A percentile compares a stretch with the other conserved stretches of the same genome.
Evolutionary conservation across 1,140 invertebrate species (phyloP).

Genomic region (Pogonus chalceus): DNA sequence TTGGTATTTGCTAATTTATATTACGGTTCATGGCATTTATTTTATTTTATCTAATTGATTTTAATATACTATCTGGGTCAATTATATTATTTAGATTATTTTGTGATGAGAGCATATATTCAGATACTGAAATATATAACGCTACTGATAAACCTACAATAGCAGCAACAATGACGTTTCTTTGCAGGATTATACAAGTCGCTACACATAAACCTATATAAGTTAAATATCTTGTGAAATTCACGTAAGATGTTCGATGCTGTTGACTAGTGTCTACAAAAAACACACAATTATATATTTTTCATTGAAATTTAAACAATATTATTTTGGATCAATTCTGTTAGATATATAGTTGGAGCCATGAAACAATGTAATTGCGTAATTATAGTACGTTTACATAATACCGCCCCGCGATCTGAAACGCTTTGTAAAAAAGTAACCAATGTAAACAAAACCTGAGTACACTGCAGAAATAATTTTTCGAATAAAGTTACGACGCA

Average conservation of each 20-base stretch:
- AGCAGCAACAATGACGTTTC: constrained; percentile 58
- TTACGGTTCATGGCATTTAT: too few relatives aligned
- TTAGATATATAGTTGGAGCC: too few relatives aligned
- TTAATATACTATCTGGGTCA: neutral
- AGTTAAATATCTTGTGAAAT: constrained; percentile 60
- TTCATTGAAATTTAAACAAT: too few relatives aligned
- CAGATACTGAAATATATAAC: constrained; percentile 66
- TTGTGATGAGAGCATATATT: constrained; percentile 45
- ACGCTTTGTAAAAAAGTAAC: too few relatives aligned
- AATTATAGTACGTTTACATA: too few relatives aligned
- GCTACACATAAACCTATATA: constrained; percentile 70
- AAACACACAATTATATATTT: neutral
- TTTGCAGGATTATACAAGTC: constrained; percentile 73
- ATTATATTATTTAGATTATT: neutral
- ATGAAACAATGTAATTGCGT: too few relatives aligned
- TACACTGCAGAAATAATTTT: too few relatives aligned
- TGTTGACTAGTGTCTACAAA: constrained; percentile 31
- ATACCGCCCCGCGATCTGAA: too few relatives aligned
- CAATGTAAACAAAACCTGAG: too few relatives aligned
- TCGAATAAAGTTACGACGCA: too few relatives aligned
- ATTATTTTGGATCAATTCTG: too few relatives aligned
- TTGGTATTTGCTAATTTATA: too few relatives aligned
- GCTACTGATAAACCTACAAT: constrained; percentile 62
- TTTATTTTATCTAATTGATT: neutral
- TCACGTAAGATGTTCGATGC: constrained; percentile 41